A percentile compares a stretch with the other conserved stretches of the same genome.
Conservation (phyloP, 2,888 invertebrate genomes). For the Drosophila aldrichi region DNA sequence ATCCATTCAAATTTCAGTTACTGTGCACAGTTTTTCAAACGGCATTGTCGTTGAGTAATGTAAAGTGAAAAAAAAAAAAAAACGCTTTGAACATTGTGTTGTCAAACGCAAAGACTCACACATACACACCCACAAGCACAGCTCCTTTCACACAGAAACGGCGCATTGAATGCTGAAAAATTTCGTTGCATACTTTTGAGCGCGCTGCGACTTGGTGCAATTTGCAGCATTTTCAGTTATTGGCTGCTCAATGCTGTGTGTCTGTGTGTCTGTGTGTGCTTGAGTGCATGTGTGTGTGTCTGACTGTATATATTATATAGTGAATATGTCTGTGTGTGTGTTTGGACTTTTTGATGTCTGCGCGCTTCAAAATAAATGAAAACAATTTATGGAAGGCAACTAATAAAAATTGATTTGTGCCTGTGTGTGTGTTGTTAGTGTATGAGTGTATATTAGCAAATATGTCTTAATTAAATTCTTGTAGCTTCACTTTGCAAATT, state of each 20-base stretch:
- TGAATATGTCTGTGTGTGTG: slow-evolving; percentile 7
- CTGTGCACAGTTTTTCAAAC: slow-evolving; percentile 47
- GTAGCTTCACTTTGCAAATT: neutral
- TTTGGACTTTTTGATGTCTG: slow-evolving; percentile 37
- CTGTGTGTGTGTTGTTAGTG: neutral
- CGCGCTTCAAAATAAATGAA: slow-evolving; percentile 67
- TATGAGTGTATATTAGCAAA: neutral
- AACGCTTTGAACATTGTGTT: slow-evolving; percentile 24
- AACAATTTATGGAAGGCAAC: slow-evolving; percentile 47
- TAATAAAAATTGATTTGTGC: slow-evolving; percentile 33
- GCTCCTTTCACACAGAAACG: neutral
- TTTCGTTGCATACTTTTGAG: slow-evolving; percentile 52
- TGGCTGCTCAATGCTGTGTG: slow-evolving; percentile 34
- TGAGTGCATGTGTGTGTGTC: slow-evolving; percentile 16
- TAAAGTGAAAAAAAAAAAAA: slow-evolving; percentile 41
- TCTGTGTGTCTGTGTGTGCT: slow-evolving; percentile 7
- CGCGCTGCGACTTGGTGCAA: slow-evolving; percentile 40
- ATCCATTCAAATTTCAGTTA: slow-evolving; percentile 26
- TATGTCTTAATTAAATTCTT: slow-evolving; percentile 2
- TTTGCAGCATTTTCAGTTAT: slow-evolving; percentile 41
- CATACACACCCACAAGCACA: neutral
- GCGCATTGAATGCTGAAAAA: slow-evolving; percentile 20
- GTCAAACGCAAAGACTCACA: slow-evolving; percentile 1
- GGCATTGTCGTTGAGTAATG: slow-evolving; percentile 25
- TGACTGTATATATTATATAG: slow-evolving; percentile 2